phyloP scores from a whole-genome alignment of 2,888 invertebrate species.

The Ceratothoa steindachneri region DNA sequence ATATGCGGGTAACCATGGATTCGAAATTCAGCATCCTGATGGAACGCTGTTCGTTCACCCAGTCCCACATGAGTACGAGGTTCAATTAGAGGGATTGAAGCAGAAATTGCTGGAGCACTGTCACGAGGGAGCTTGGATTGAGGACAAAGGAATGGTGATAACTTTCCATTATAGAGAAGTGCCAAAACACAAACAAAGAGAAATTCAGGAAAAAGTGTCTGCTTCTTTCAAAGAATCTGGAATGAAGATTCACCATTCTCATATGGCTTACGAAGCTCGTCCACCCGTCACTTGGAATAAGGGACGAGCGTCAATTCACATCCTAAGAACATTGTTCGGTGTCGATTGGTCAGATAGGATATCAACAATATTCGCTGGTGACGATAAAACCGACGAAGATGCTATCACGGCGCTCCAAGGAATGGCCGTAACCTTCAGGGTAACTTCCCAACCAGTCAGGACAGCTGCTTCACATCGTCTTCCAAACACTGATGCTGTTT shows the following conservation, averaged over 20 bases:
- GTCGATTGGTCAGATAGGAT: constrained; percentile 77
- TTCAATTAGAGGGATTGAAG: constrained; percentile 52
- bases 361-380: constrained; percentile 55
- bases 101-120: constrained; percentile 65
- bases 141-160: constrained; percentile 54
- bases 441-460: constrained; percentile 76
- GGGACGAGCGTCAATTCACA: constrained; percentile 83
- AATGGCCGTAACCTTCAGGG: constrained; percentile 88
- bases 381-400: constrained; percentile 53
- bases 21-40: constrained; percentile 55
- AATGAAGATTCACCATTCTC: constrained; percentile 57
- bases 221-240: constrained; percentile 53
- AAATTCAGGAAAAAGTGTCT: constrained; percentile 51
- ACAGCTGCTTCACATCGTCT: constrained; percentile 81
- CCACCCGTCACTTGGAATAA: constrained; percentile 90
- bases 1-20: constrained; percentile 55
- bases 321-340: constrained; percentile 81
- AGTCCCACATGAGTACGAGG: constrained; percentile 54
- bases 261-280: constrained; percentile 83
- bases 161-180: constrained; percentile 55
- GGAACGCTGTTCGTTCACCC: constrained; percentile 55
- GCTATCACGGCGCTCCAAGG: constrained; percentile 54
- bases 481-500: constrained; percentile 81
- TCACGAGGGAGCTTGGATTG: constrained; percentile 55
- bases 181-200: constrained; percentile 50